Evolutionary conservation across 2,797 vertebrate species (phyloP).

Genomic region (Thamnophis elegans): DNA sequence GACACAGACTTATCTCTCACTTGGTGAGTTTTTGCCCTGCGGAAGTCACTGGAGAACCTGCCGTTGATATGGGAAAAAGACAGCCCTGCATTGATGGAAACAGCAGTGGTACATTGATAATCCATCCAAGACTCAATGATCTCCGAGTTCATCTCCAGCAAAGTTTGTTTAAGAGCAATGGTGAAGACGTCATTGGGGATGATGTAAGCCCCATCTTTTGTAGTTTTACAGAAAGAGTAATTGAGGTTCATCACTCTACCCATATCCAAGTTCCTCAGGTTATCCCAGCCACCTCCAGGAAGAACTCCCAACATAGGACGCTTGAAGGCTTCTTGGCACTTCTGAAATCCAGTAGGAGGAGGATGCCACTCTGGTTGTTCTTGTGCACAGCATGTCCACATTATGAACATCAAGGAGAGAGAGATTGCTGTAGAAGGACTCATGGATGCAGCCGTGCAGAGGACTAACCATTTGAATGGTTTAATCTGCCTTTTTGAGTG

Average conservation of each 20-base stretch:
- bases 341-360: conserved; percentile 58
- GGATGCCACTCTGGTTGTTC: background rate
- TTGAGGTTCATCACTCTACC: conserved; percentile 83
- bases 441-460: conserved; percentile 27
- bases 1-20: conserved; percentile 78
- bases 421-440: background rate
- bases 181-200: conserved; percentile 87
- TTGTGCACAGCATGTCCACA: background rate
- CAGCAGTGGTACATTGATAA: conserved; percentile 79
- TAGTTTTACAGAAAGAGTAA: conserved; percentile 84
- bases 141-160: conserved; percentile 85
- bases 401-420: conserved; percentile 13
- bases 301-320: conserved; percentile 82
- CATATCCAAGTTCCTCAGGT: conserved; percentile 87
- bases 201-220: conserved; percentile 83
- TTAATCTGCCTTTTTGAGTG: conserved; percentile 43
- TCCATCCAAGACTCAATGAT: conserved; percentile 84
- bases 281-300: conserved; percentile 91
- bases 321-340: conserved; percentile 71
- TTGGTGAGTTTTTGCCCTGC: conserved; percentile 84
- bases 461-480: background rate
- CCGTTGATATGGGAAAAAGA: conserved; percentile 76
- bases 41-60: conserved; percentile 83
- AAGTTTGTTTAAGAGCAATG: conserved; percentile 84
- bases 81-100: conserved; percentile 79